These are phyloP conservation scores for Portevinia maculata DNA, from an alignment of 2,888 invertebrate genomes.

Conservation along the genomic window DNA sequence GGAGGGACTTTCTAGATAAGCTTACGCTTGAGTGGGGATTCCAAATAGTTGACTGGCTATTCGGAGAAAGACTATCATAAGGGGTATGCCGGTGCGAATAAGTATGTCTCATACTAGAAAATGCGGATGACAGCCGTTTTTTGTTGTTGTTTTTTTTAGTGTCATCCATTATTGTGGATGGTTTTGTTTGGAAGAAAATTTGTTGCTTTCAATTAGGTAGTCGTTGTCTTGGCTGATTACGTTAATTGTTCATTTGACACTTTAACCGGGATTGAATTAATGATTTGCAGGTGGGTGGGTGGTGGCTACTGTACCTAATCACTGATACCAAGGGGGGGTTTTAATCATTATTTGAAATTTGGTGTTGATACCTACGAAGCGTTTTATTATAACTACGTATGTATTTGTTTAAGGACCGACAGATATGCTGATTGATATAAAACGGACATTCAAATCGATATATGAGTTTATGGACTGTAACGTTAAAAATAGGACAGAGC, in stretches of 20 bases:
- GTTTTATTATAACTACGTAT: slow-evolving; percentile 41
- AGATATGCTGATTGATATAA: slow-evolving; percentile 12
- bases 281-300: slow-evolving; percentile 28
- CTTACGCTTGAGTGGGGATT: slow-evolving; percentile 51
- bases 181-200: slow-evolving; percentile 33
- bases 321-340: slow-evolving; percentile 22
- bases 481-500: too few species aligned
- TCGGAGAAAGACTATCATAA: slow-evolving; percentile 11
- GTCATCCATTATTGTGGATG: slow-evolving; percentile 69
- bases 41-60: slow-evolving; percentile 25
- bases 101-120: slow-evolving; percentile 23
- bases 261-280: slow-evolving; percentile 40
- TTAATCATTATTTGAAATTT: slow-evolving; percentile 44
- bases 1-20: slow-evolving; percentile 41
- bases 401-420: slow-evolving; percentile 25
- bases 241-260: slow-evolving; percentile 60
- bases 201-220: slow-evolving; percentile 48
- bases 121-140: slow-evolving; percentile 47
- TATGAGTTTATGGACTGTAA: too few species aligned
- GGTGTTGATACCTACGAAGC: slow-evolving; percentile 10
- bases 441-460: too few species aligned
- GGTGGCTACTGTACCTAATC: slow-evolving; percentile 59
- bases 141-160: slow-evolving; percentile 23
- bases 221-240: slow-evolving; percentile 20
- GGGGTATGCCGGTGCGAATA: slow-evolving; percentile 7